Evolutionary conservation across 2,888 invertebrate species (phyloP).

Genomic region (Drosophila prostipennis): DNA sequence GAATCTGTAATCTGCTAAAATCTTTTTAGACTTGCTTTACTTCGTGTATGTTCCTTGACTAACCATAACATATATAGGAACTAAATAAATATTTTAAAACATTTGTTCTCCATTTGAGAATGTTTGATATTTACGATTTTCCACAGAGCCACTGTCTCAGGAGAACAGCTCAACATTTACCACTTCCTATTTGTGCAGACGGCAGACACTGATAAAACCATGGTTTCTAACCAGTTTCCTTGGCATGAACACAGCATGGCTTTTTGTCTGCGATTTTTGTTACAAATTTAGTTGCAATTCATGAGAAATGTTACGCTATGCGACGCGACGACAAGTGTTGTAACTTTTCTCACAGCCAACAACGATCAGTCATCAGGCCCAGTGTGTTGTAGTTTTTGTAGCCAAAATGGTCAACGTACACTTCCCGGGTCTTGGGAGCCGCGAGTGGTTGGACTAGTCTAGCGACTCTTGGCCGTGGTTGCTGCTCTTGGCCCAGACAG

Average conservation of each 20-base stretch:
- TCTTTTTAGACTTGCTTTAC: too few species aligned
- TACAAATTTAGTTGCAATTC: conserved; percentile 76
- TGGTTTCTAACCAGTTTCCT: conserved; percentile 38
- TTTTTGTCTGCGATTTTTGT: conserved; percentile 51
- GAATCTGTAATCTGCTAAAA: too few species aligned
- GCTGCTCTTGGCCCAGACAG: conserved; percentile 22
- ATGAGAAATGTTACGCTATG: conserved; percentile 60
- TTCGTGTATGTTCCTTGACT: too few species aligned
- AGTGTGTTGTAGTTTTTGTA: conserved; percentile 29
- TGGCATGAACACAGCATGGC: conserved; percentile 17
- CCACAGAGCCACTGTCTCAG: conserved; percentile 11
- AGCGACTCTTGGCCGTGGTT: conserved; percentile 39
- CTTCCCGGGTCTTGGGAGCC: conserved; percentile 21
- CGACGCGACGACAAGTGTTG: conserved; percentile 54
- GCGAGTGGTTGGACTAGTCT: conserved; percentile 74
- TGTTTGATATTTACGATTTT: neutral
- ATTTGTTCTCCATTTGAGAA: neutral
- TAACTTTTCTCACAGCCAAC: conserved; percentile 70
- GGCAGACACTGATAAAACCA: conserved; percentile 23
- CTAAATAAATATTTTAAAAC: too few species aligned
- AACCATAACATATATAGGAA: too few species aligned
- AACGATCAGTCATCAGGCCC: conserved; percentile 20
- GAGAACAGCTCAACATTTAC: conserved; percentile 2
- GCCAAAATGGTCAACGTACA: conserved; percentile 77
- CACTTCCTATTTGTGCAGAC: neutral